A percentile compares a stretch with the other conserved stretches of the same genome.
Evolutionary conservation across 2,113 vertebrate species (phyloP).

Genomic region (Larimichthys polyactis): DNA sequence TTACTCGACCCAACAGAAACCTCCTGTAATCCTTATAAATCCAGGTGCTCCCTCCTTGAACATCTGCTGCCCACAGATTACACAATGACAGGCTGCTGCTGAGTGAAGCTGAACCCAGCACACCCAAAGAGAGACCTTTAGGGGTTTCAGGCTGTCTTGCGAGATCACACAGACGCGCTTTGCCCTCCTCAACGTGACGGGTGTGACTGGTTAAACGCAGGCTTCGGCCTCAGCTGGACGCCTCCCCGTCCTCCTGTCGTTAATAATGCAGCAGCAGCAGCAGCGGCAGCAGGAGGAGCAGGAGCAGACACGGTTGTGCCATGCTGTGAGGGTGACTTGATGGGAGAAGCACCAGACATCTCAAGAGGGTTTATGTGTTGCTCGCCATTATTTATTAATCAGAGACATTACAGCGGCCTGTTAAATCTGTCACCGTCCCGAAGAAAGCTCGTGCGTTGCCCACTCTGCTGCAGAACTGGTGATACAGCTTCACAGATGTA

Average conservation of each 20-base stretch:
- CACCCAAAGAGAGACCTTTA: conserved; percentile 27
- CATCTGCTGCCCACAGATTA: conserved; percentile 53
- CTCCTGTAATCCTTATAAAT: conserved; percentile 12
- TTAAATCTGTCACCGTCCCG: conserved; percentile 38
- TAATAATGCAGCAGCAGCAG: conserved; percentile 58
- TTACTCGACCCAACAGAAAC: conserved; percentile 14
- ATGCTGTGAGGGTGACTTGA: conserved; percentile 37
- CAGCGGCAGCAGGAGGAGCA: conserved; percentile 18
- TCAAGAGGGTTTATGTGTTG: conserved; percentile 42
- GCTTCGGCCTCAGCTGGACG: conserved; percentile 49
- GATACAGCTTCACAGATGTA: not conserved
- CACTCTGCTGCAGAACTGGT: conserved; percentile 16
- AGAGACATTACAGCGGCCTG: conserved; percentile 25
- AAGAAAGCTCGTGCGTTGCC: not conserved
- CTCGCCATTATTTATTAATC: conserved; percentile 62
- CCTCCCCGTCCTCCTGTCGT: conserved; percentile 31
- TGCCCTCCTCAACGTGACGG: conserved; percentile 10
- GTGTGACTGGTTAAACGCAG: conserved; percentile 27
- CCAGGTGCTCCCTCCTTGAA: conserved; percentile 47
- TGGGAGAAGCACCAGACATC: conserved; percentile 49
- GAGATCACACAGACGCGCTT: conserved; percentile 34
- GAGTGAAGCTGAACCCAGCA: conserved; percentile 18
- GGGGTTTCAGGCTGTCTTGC: conserved; percentile 29
- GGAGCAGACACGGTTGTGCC: conserved; percentile 17
- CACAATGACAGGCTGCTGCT: conserved; percentile 37